A percentile compares a stretch with the other conserved stretches of the same genome.
phyloP scores from a whole-genome alignment of 2,113 vertebrate genomes.

The Phodopus roborovskii region DNA sequence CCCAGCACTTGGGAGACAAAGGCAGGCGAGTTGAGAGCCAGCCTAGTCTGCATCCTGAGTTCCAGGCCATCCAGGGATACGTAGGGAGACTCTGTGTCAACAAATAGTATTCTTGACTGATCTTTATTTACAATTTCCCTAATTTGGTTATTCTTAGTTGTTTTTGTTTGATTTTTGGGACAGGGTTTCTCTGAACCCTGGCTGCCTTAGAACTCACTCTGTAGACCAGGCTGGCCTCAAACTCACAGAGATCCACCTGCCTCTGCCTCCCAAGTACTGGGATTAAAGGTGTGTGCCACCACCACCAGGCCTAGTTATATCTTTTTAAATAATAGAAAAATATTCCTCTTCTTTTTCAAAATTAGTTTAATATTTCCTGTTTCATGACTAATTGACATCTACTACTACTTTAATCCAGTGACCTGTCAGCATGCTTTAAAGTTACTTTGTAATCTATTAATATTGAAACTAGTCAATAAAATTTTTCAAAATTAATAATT shows the following conservation, averaged over 20 bases:
- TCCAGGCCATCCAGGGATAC: background rate
- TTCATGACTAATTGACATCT: slow-evolving; percentile 7
- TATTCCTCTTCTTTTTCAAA: slow-evolving; percentile 45
- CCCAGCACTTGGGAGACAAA: background rate
- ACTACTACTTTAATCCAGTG: slow-evolving; percentile 29
- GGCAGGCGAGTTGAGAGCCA: background rate
- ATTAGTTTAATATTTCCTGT: slow-evolving; percentile 16
- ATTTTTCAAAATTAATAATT: slow-evolving; percentile 34
- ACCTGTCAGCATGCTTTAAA: slow-evolving; percentile 17
- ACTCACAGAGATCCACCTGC: background rate
- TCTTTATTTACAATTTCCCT: slow-evolving; percentile 48
- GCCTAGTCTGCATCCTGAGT: background rate
- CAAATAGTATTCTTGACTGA: background rate
- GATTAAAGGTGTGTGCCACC: background rate
- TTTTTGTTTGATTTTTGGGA: background rate
- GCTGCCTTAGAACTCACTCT: background rate
- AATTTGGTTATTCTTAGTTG: background rate
- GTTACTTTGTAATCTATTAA: slow-evolving; percentile 51
- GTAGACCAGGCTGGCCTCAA: background rate
- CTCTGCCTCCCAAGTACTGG: background rate
- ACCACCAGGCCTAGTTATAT: background rate
- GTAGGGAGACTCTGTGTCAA: background rate
- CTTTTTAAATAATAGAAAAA: slow-evolving; percentile 33
- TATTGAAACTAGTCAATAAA: slow-evolving; percentile 61
- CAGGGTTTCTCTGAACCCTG: background rate